These are phyloP conservation scores for Gallinago jamesoni DNA, from an alignment of 2,113 vertebrate genomes.

Conservation along the genomic window DNA sequence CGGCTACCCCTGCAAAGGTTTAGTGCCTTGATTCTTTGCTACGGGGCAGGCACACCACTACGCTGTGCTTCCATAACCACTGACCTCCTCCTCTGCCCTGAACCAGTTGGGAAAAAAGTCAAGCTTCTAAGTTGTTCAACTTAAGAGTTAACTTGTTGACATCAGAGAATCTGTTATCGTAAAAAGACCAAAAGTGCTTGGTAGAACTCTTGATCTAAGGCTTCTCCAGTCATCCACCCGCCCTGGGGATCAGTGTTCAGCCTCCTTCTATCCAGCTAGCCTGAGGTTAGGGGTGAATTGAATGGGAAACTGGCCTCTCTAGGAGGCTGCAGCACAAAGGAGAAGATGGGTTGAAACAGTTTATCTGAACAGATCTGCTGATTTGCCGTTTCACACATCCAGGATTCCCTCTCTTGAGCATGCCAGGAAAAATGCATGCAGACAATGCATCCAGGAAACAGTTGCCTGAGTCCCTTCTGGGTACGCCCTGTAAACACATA, in stretches of 20 bases:
- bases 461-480: background rate
- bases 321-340: background rate
- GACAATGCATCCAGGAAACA: background rate
- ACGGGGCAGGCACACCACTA: background rate
- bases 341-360: background rate
- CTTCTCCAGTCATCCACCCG: background rate
- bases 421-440: background rate
- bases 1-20: background rate
- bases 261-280: background rate
- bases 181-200: background rate
- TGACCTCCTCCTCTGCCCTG: accelerated
- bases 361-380: background rate
- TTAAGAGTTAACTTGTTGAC: background rate
- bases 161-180: background rate
- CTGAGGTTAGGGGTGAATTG: background rate
- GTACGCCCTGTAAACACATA: background rate
- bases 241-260: background rate
- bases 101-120: background rate
- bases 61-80: background rate
- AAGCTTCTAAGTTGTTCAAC: background rate
- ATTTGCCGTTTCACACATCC: background rate
- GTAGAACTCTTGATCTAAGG: background rate
- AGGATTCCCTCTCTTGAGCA: background rate
- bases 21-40: background rate
- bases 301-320: background rate